A percentile compares a stretch with the other conserved stretches of the same genome.
Evolutionary conservation across 2,888 invertebrate genomes (phyloP).

Genomic region (Drosophila helvetica): DNA sequence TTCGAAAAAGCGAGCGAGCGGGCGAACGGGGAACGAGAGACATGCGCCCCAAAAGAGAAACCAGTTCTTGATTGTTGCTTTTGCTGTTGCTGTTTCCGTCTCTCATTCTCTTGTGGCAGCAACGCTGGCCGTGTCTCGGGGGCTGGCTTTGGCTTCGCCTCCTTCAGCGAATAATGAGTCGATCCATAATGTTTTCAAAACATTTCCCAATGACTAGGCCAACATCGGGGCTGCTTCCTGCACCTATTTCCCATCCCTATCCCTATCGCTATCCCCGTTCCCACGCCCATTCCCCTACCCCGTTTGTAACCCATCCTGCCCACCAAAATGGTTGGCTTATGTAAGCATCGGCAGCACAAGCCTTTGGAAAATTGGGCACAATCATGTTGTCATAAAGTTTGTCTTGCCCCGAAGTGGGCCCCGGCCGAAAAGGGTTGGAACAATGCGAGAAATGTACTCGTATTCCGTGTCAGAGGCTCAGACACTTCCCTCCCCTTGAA

Average conservation of each 20-base stretch:
- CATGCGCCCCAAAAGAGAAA: background rate
- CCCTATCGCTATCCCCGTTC: slow-evolving; percentile 1
- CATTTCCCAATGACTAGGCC: slow-evolving; percentile 60
- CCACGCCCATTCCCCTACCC: background rate
- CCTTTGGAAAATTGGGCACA: slow-evolving; percentile 27
- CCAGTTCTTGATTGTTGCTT: slow-evolving; percentile 45
- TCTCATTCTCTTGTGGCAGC: slow-evolving; percentile 19
- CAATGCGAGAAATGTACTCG: slow-evolving; percentile 13
- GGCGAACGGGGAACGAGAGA: slow-evolving; percentile 3
- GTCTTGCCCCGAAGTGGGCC: slow-evolving; percentile 2
- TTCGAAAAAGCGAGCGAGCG: slow-evolving; percentile 44
- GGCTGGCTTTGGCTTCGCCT: background rate
- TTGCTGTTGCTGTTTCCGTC: background rate
- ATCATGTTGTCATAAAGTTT: slow-evolving; percentile 35
- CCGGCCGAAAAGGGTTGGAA: background rate
- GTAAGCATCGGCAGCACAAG: slow-evolving; percentile 23
- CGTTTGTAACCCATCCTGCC: background rate
- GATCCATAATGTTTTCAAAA: slow-evolving; percentile 65
- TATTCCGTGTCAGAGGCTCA: background rate
- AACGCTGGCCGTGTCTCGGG: background rate
- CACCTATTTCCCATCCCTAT: slow-evolving; percentile 1
- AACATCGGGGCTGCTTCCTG: slow-evolving; percentile 23
- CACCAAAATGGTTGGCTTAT: slow-evolving; percentile 33
- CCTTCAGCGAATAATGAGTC: slow-evolving; percentile 30
- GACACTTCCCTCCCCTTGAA: background rate